phyloP scores from a whole-genome alignment of 2,888 invertebrate species.

The Osmoderma eremita region DNA sequence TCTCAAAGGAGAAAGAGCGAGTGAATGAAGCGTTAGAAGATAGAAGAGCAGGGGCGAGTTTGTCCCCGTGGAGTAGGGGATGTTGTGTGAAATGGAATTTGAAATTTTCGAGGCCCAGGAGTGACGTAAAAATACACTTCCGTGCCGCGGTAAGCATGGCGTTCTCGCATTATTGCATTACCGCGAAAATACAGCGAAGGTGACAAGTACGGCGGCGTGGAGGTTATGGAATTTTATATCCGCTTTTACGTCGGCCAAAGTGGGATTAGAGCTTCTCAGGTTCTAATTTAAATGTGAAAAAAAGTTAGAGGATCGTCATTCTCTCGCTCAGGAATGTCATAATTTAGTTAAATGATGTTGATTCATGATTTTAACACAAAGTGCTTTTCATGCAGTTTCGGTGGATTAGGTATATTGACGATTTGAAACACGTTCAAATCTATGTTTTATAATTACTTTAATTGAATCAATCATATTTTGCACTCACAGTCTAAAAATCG shows the following conservation, averaged over 20 bases:
- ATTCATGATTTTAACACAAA: too few relatives aligned
- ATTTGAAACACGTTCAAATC: too few relatives aligned
- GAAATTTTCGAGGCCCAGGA: conserved; percentile 64
- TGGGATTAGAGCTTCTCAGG: conserved; percentile 63
- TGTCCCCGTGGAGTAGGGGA: conserved; percentile 49
- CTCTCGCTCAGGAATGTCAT: too few relatives aligned
- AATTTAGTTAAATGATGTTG: too few relatives aligned
- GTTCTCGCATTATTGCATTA: conserved; percentile 64
- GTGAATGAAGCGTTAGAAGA: conserved; percentile 40
- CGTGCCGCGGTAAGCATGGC: conserved; percentile 60
- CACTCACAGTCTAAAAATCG: too few relatives aligned
- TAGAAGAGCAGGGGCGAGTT: conserved; percentile 54
- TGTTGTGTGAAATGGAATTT: conserved; percentile 63
- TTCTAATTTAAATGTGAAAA: conserved; percentile 61
- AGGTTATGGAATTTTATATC: conserved; percentile 64
- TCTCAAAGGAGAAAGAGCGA: conserved; percentile 35
- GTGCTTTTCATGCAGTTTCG: too few relatives aligned
- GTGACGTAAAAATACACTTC: conserved; percentile 66
- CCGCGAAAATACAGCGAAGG: conserved; percentile 61
- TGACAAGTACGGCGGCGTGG: conserved; percentile 62
- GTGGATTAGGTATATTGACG: too few relatives aligned
- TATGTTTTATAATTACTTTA: too few relatives aligned
- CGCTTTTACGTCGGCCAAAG: conserved; percentile 62
- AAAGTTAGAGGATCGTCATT: conserved; percentile 46
- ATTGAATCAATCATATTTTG: too few relatives aligned